Conservation (phyloP, 2,113 vertebrate species). For the Meleagris gallopavo region DNA sequence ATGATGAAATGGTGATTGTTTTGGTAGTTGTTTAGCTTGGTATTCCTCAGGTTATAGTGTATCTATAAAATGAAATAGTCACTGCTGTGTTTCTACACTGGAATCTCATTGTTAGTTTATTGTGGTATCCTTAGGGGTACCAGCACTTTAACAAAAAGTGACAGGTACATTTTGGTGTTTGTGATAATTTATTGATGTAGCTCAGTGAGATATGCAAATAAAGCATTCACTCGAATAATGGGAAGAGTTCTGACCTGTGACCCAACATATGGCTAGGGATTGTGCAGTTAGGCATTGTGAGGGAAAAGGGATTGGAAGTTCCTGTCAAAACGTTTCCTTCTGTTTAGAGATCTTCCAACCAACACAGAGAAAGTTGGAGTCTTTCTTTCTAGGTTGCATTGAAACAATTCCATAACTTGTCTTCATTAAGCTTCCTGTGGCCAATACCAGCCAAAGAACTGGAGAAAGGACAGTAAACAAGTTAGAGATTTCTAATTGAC, state of each 20-base stretch:
- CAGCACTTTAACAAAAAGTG: neutral
- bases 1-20: neutral
- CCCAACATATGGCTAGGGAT: neutral
- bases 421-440: neutral
- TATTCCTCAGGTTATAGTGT: neutral
- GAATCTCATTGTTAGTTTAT: neutral
- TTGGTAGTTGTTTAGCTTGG: neutral
- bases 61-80: neutral
- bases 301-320: neutral
- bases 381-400: neutral
- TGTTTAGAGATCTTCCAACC: neutral
- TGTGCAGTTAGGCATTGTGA: fast-evolving
- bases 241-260: neutral
- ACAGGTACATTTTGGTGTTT: fast-evolving
- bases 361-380: neutral
- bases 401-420: neutral
- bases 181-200: neutral
- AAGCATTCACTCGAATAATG: neutral
- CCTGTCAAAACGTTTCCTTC: neutral
- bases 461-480: neutral
- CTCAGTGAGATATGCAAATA: fast-evolving
- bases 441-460: neutral
- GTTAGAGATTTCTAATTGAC: neutral
- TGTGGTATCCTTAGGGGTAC: neutral
- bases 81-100: neutral